Percentiles rank a stretch among this genome's conserved stretches.
Evolutionary conservation across 2,797 vertebrate genomes (phyloP).

Genomic region (Hyperoplus lanceolatus): DNA sequence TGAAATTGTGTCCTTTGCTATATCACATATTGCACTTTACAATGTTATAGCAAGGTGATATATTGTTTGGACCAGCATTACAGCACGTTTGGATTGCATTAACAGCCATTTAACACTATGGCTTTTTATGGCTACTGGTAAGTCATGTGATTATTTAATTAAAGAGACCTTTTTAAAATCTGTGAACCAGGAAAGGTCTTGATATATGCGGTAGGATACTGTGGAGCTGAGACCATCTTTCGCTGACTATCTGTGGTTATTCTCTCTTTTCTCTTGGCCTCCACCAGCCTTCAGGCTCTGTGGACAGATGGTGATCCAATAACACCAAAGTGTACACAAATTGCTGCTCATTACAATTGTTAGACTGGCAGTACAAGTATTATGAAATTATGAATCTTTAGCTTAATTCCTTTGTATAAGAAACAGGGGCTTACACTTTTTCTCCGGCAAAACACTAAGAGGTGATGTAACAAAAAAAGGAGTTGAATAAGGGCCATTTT

Average conservation of each 20-base stretch:
- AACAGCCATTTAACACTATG: background rate
- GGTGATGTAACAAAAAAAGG: background rate
- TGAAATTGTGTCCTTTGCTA: background rate
- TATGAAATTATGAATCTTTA: constrained; percentile 1
- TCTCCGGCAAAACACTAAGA: background rate
- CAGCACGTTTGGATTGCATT: background rate
- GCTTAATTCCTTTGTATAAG: background rate
- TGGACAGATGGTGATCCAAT: constrained; percentile 59
- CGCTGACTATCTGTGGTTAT: constrained; percentile 15
- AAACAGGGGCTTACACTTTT: background rate
- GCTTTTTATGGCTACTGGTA: background rate
- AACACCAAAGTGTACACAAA: constrained; percentile 47
- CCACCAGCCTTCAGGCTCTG: constrained; percentile 45
- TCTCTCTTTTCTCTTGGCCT: constrained; percentile 27
- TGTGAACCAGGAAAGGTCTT: background rate
- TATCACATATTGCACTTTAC: background rate
- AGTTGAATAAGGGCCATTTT: constrained; percentile 10
- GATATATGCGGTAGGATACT: background rate
- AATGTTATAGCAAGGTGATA: background rate
- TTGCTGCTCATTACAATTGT: constrained; percentile 35
- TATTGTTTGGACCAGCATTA: background rate
- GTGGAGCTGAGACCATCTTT: constrained; percentile 26
- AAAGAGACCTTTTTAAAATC: background rate
- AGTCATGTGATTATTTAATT: background rate
- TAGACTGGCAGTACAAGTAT: constrained; percentile 10